Evolutionary conservation across 2,888 invertebrate genomes (phyloP).

Genomic region (Lymantria dispar): DNA sequence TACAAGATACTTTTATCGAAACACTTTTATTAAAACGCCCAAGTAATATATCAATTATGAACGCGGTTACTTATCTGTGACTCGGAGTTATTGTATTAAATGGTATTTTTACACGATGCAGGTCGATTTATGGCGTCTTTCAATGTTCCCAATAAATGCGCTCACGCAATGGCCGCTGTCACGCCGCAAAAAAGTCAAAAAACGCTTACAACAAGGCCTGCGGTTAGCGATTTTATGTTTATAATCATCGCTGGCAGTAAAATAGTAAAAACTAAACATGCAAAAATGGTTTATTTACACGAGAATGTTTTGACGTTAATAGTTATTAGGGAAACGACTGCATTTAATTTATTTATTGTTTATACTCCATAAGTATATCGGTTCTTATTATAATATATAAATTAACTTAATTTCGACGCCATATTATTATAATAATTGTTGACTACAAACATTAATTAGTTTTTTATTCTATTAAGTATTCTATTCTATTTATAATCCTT

Average conservation of each 20-base stretch:
- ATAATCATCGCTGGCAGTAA: conserved; percentile 52
- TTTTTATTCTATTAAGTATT: too few species aligned
- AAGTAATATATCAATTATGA: conserved; percentile 27
- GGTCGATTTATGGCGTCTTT: conserved; percentile 57
- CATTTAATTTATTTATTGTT: too few species aligned
- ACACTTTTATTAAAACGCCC: conserved; percentile 24
- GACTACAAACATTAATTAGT: too few species aligned
- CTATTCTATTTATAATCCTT: too few species aligned
- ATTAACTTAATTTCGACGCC: too few species aligned
- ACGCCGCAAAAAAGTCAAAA: conserved; percentile 42
- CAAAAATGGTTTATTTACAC: conserved; percentile 41
- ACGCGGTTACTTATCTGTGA: conserved; percentile 24
- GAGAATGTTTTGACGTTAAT: background rate
- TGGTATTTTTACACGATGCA: conserved; percentile 48
- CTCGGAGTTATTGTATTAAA: conserved; percentile 53
- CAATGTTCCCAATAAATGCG: conserved; percentile 57
- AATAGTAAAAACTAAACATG: conserved; percentile 51
- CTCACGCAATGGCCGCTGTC: conserved; percentile 59
- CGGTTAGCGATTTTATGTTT: conserved; percentile 63
- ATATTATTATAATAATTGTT: too few species aligned
- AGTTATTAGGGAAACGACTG: too few species aligned
- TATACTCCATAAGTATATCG: too few species aligned
- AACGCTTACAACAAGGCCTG: conserved; percentile 53
- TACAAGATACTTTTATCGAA: conserved; percentile 17
- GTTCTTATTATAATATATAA: too few species aligned